phyloP scores from a whole-genome alignment of 2,113 vertebrate genomes.

The Chaetura pelagica region DNA sequence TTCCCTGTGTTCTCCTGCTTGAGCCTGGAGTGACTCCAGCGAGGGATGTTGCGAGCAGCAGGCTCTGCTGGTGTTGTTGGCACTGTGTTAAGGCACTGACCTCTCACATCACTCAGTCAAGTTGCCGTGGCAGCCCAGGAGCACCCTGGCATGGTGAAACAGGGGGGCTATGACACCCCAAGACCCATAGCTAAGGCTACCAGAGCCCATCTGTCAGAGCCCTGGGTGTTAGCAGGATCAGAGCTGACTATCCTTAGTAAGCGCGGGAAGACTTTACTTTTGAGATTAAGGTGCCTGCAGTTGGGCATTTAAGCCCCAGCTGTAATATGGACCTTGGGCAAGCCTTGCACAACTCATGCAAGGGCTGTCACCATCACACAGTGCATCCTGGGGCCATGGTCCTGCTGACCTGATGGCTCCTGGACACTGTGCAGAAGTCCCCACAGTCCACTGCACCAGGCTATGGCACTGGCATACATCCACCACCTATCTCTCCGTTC shows the following conservation, averaged over 20 bases:
- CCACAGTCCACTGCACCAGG: accelerated
- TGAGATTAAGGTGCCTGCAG: neutral
- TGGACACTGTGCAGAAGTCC: neutral
- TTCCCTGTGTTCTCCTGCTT: neutral
- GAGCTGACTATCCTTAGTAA: neutral
- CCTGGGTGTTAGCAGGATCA: neutral
- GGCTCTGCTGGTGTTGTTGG: neutral
- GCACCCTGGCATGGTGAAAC: neutral
- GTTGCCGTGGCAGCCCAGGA: neutral
- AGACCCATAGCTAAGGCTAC: neutral
- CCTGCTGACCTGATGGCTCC: neutral
- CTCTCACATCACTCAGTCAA: neutral
- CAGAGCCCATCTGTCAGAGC: neutral
- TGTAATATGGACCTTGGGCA: accelerated
- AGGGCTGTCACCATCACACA: neutral
- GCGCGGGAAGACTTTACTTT: neutral
- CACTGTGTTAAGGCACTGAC: neutral
- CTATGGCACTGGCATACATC: neutral
- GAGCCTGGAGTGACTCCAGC: neutral
- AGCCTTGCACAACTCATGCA: neutral
- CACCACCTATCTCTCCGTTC: neutral
- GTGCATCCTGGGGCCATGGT: neutral
- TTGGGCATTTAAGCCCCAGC: neutral
- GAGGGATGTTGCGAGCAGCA: neutral
- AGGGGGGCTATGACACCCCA: neutral